These are phyloP conservation scores for Phyllostomus hastatus DNA, from an alignment of 2,113 vertebrate genomes.

Conservation along the genomic window DNA sequence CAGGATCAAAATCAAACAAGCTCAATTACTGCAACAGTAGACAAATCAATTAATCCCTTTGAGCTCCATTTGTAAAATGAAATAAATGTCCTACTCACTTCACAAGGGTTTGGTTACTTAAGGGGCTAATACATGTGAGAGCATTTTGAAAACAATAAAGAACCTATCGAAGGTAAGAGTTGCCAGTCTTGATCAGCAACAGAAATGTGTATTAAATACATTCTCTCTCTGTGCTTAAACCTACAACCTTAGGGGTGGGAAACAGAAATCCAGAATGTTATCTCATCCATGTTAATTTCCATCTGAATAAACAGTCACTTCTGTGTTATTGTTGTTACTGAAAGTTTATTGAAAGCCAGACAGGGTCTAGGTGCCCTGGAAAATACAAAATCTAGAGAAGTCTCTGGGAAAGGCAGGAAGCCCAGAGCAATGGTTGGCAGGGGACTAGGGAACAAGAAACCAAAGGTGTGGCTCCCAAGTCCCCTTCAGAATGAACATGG, in stretches of 20 bases:
- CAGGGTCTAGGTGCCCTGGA: constrained; percentile 64
- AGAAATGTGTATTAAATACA: constrained; percentile 23
- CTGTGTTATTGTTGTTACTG: constrained; percentile 69
- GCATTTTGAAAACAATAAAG: constrained; percentile 47
- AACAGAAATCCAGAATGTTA: constrained; percentile 66
- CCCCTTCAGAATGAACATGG: constrained; percentile 37
- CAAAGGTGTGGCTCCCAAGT: constrained; percentile 54
- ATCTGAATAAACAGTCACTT: constrained; percentile 75
- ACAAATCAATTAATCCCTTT: background rate
- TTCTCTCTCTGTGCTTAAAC: constrained; percentile 32
- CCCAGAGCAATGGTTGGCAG: constrained; percentile 66
- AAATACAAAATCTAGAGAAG: constrained; percentile 61
- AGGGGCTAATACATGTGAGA: background rate
- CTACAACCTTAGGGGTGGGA: constrained; percentile 45
- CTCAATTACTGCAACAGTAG: background rate
- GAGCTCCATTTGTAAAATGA: background rate
- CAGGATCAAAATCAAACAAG: background rate
- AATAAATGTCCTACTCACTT: background rate
- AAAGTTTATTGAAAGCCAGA: constrained; percentile 66
- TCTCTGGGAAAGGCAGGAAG: constrained; percentile 70
- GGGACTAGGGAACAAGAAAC: constrained; percentile 41
- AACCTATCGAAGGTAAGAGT: background rate
- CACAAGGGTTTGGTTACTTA: background rate
- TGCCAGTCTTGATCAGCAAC: constrained; percentile 10
- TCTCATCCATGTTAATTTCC: constrained; percentile 67